Base-by-base conservation (phyloP, 1,140 invertebrate species). In the Pachypsylla venusta region DNA sequence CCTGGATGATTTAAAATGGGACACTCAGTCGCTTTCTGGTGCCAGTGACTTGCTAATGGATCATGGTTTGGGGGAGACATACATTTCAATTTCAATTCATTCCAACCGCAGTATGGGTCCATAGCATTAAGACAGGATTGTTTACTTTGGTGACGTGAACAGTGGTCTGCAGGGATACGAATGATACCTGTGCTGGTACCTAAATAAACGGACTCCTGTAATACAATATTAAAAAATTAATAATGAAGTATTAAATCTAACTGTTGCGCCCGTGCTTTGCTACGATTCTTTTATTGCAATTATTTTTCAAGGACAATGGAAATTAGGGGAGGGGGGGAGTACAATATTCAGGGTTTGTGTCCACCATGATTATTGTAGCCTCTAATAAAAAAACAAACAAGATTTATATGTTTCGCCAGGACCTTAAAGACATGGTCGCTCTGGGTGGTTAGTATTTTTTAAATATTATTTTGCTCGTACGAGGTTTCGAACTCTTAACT, bases 31-130 rank as follows among this genome's bases (percentile, higher is more conserved):
- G 82, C 72, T 26, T 78, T 69, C 67, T 91, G 90, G n/a, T 76
- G 75, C 87, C 83, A 90, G 65, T 77, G 81, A 35, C 74, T 75
- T 20, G 70, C 75, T 12, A 74, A 71, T 0, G 80, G 75, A 61
- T 85, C 78, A 22, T 78, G 75, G 58, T 76, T 74, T 1, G 80
- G 83, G 0, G 83, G 77, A 0, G 79, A 73, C 0, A 82, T 79
- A 66, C 92, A 95, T 10, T 72, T 70, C 55, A 86, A 79, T 3
- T 78, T 70, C 2, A 79, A 74, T 57, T 84, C 81, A 70, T 94
- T 83, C 92, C 92, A 96, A 0, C 89, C 93, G 71, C 93, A 96
- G 69, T 95, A 91, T 0, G 93, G 93, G 72, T 96, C 93, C 73
- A 84, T 84, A 0, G 90, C 83, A 65, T 84, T 83, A 19, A 91